Evolutionary conservation across 2,113 vertebrate species (phyloP).

Genomic region (Cnemophilus loriae): DNA sequence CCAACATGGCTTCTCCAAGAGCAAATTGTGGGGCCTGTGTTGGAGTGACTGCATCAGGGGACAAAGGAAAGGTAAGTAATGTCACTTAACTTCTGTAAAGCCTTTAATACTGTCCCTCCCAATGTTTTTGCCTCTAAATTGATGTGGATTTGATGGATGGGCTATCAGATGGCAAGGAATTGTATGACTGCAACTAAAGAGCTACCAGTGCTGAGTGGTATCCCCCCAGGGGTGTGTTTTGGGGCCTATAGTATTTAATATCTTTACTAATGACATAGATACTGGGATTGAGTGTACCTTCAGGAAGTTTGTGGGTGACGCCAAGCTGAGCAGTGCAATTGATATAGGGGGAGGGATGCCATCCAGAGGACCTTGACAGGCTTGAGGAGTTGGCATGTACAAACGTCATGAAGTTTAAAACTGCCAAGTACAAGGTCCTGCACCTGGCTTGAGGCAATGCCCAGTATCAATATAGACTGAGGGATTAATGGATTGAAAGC

Average conservation of each 20-base stretch:
- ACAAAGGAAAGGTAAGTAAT: not conserved
- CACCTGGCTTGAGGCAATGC: not conserved
- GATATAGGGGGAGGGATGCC: accelerated
- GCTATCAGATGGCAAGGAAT: not conserved
- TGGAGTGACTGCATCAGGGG: not conserved
- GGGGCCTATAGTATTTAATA: not conserved
- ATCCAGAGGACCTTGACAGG: not conserved
- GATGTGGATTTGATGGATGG: not conserved
- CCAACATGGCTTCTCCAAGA: accelerated
- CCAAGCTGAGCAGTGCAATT: not conserved
- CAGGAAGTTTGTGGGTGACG: not conserved
- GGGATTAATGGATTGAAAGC: not conserved
- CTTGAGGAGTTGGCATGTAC: not conserved
- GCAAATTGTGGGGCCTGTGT: not conserved
- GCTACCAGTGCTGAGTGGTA: not conserved
- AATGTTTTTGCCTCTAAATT: not conserved
- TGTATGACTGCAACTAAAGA: not conserved
- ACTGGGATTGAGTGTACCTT: not conserved
- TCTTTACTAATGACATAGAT: not conserved
- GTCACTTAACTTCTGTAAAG: not conserved
- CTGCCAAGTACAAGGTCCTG: not conserved
- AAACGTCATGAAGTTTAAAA: not conserved
- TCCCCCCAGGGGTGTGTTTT: not conserved
- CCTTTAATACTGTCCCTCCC: not conserved
- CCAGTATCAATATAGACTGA: not conserved